Evolutionary conservation across 2,113 vertebrate genomes (phyloP).

Genomic region (Acrocephalus arundinaceus): DNA sequence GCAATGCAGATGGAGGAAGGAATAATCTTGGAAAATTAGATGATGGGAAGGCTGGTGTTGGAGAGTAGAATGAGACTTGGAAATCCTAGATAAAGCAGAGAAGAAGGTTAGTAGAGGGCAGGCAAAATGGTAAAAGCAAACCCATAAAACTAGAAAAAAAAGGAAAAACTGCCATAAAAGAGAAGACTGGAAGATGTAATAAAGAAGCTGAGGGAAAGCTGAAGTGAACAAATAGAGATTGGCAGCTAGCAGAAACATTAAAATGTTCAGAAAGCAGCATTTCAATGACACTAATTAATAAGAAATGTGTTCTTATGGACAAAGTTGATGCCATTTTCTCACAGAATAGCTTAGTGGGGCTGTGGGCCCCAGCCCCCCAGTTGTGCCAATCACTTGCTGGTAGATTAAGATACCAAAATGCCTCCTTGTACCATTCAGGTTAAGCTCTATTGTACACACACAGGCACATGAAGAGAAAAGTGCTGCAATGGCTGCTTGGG

Average conservation of each 20-base stretch:
- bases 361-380: background rate
- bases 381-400: background rate
- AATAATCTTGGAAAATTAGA: slow-evolving; percentile 8
- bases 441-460: background rate
- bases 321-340: background rate
- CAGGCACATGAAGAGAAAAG: background rate
- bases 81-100: slow-evolving; percentile 7
- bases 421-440: background rate
- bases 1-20: background rate
- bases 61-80: background rate
- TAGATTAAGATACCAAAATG: background rate
- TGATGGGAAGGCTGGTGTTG: background rate
- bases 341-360: background rate
- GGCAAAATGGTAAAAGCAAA: background rate
- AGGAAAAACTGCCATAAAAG: background rate
- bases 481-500: background rate
- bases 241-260: background rate
- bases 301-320: background rate
- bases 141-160: background rate
- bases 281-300: background rate
- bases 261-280: background rate
- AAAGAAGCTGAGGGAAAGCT: background rate
- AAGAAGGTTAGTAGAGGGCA: background rate
- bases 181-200: background rate
- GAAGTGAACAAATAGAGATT: background rate